These are phyloP conservation scores for Xyrauchen texanus DNA, from an alignment of 2,113 vertebrate genomes.

Conservation along the genomic window DNA sequence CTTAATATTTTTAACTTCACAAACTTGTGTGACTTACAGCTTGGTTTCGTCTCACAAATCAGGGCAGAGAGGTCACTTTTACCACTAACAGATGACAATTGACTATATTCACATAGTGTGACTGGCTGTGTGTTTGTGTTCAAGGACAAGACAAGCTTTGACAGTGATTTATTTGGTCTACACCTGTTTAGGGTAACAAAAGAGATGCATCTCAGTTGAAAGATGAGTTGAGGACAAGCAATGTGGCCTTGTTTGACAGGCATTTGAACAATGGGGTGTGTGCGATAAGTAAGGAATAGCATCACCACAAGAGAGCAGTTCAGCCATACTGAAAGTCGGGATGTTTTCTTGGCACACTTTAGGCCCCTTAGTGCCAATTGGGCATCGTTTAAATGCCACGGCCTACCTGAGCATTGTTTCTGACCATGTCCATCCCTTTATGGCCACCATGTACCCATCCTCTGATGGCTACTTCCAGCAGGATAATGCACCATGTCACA, in stretches of 20 bases:
- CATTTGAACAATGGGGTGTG: neutral
- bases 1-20: neutral
- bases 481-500: too few species aligned
- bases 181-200: neutral
- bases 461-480: too few species aligned
- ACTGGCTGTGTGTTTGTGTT: constrained; percentile 10
- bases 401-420: too few species aligned
- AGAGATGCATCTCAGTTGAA: neutral
- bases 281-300: neutral
- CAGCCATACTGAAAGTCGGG: too few species aligned
- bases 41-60: neutral
- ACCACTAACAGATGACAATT: neutral
- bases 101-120: constrained; percentile 29
- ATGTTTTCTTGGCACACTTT: too few species aligned
- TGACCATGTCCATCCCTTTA: too few species aligned
- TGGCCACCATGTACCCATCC: too few species aligned
- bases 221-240: neutral
- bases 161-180: constrained; percentile 3
- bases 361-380: too few species aligned
- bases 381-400: too few species aligned
- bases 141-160: constrained; percentile 15
- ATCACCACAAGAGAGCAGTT: neutral
- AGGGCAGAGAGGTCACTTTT: neutral
- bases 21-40: constrained; percentile 2
- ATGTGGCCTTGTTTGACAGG: neutral